Percentiles rank a stretch among this genome's conserved stretches.
Evolutionary conservation across 1,140 invertebrate genomes (phyloP).

Genomic region (Campodea augens): DNA sequence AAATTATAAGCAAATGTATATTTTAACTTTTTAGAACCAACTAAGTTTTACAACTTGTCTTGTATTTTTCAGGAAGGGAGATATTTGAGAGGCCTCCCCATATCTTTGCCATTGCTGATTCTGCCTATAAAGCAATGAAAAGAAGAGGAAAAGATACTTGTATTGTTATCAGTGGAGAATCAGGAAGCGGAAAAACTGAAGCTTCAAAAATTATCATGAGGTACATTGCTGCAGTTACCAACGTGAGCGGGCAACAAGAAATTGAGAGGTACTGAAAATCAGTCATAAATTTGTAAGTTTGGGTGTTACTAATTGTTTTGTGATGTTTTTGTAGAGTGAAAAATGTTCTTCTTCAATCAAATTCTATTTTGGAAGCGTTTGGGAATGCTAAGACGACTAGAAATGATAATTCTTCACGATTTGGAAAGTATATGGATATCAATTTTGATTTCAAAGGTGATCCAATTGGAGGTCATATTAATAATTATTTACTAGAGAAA

Average conservation of each 20-base stretch:
- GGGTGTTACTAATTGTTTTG: background rate
- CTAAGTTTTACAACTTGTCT: no score
- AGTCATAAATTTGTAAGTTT: slow-evolving; percentile 31
- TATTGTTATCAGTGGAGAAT: slow-evolving; percentile 91
- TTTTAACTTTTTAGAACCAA: no score
- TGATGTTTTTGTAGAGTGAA: slow-evolving; percentile 54
- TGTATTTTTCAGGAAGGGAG: slow-evolving; percentile 42
- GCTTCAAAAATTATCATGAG: slow-evolving; percentile 98
- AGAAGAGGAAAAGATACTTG: slow-evolving; percentile 78
- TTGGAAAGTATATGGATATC: slow-evolving; percentile 99
- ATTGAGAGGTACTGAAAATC: slow-evolving; percentile 55
- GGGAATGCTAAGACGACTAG: slow-evolving; percentile 95
- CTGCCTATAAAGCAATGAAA: slow-evolving; percentile 80
- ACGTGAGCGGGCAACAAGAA: slow-evolving; percentile 73
- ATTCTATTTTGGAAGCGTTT: slow-evolving; percentile 87
- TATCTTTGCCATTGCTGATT: slow-evolving; percentile 84
- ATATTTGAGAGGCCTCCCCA: slow-evolving; percentile 88
- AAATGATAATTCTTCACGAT: slow-evolving; percentile 93
- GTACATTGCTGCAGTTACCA: slow-evolving; percentile 94
- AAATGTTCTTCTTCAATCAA: slow-evolving; percentile 89
- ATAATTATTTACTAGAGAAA: slow-evolving; percentile 92
- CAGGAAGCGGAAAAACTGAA: slow-evolving; percentile 91
- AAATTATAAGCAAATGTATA: no score
- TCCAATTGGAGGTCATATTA: slow-evolving; percentile 87
- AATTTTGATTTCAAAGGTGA: slow-evolving; percentile 98